Evolutionary conservation across 2,888 invertebrate genomes (phyloP).

Genomic region (Ophion slaviceki): DNA sequence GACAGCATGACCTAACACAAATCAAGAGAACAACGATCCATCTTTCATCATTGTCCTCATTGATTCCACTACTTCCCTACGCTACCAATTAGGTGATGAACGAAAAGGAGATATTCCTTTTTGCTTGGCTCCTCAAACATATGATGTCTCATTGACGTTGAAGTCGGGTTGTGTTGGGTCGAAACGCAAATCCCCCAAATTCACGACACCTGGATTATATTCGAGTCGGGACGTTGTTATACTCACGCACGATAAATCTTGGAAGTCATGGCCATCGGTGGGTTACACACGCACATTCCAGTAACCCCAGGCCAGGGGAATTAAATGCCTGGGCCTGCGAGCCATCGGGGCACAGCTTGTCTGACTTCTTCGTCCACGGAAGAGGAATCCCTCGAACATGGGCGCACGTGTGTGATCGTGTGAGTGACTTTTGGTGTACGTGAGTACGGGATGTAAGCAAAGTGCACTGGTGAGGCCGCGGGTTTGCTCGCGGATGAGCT

Average conservation of each 20-base stretch:
- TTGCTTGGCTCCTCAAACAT: no score
- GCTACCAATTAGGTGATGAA: no score
- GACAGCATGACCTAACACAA: no score
- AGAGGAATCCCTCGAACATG: slow-evolving; percentile 35
- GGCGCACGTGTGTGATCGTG: slow-evolving; percentile 5
- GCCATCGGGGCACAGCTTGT: slow-evolving; percentile 36
- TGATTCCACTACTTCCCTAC: no score
- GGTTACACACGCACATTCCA: slow-evolving; percentile 39
- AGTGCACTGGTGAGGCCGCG: slow-evolving; percentile 44
- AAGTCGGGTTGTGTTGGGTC: not conserved
- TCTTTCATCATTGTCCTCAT: no score
- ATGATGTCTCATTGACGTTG: no score
- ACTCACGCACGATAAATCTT: slow-evolving; percentile 38
- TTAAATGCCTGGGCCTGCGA: slow-evolving; percentile 52
- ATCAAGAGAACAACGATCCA: no score
- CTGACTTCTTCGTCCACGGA: slow-evolving; percentile 45
- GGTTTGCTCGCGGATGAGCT: slow-evolving; percentile 42
- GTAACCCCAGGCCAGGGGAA: slow-evolving; percentile 15
- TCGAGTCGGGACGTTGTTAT: slow-evolving; percentile 16
- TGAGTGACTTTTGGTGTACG: not conserved
- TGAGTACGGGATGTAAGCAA: slow-evolving; percentile 29
- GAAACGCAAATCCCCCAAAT: slow-evolving; percentile 9
- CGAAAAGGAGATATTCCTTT: no score
- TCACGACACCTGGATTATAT: slow-evolving; percentile 29
- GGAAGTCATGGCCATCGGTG: slow-evolving; percentile 57